Conservation (phyloP, 1,140 invertebrate genomes). For the Leguminivora glycinivorella region DNA sequence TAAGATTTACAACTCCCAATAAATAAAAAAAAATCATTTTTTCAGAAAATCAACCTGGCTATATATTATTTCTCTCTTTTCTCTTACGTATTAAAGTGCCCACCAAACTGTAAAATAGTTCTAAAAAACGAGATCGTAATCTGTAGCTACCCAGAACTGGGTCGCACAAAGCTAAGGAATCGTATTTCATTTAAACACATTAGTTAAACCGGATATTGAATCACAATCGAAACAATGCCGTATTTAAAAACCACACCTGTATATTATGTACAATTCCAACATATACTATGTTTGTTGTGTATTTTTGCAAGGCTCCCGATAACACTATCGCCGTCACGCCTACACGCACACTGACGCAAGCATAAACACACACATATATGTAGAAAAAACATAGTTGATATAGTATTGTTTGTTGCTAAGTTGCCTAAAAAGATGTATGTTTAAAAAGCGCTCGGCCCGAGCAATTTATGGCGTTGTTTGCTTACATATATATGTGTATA, state of each 20-base stretch:
- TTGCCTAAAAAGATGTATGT: conserved; percentile 45
- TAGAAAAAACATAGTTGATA: conserved; percentile 47
- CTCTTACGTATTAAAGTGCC: too few species aligned
- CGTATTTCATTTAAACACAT: conserved; percentile 3
- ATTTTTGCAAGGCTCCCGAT: conserved; percentile 75
- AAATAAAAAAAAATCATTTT: too few species aligned
- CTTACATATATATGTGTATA: conserved; percentile 6
- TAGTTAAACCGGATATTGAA: conserved; percentile 11
- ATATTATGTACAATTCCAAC: conserved; percentile 45
- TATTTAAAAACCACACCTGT: neutral
- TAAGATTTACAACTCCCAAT: too few species aligned
- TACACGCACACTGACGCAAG: conserved; percentile 50
- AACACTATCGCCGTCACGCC: conserved; percentile 70
- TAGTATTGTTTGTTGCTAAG: conserved; percentile 50
- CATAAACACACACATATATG: conserved; percentile 34
- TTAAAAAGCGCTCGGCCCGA: conserved; percentile 32
- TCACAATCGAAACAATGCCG: conserved; percentile 21
- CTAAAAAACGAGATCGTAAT: neutral
- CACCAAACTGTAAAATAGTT: neutral
- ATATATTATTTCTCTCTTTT: too few species aligned
- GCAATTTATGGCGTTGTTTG: conserved; percentile 31
- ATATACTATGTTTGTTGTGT: conserved; percentile 69
- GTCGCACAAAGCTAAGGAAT: neutral
- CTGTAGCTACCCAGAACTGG: neutral
- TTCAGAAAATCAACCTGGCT: too few species aligned